A percentile compares a stretch with the other conserved stretches of the same genome.
phyloP scores from a whole-genome alignment of 2,113 vertebrate species.

The Genyomyrus donnyi region DNA sequence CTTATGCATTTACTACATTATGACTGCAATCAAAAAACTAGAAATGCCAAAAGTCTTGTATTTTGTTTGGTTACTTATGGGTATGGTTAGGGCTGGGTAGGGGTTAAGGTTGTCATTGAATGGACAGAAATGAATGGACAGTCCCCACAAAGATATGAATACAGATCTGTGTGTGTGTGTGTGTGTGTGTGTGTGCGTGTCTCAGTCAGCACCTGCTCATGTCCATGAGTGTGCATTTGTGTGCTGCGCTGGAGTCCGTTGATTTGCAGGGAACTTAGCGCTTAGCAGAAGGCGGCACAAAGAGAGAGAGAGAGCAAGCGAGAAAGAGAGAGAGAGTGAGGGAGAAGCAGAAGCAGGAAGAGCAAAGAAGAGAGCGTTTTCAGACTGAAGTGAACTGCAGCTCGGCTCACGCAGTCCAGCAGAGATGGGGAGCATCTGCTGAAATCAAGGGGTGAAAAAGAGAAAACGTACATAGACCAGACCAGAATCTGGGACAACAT shows the following conservation, averaged over 20 bases:
- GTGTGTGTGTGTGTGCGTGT: conserved; percentile 5
- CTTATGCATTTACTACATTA: neutral
- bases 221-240: neutral
- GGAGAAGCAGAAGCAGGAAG: conserved; percentile 24
- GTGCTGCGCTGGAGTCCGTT: conserved; percentile 2
- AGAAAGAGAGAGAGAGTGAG: conserved; percentile 19
- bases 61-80: too few relatives aligned
- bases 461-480: neutral
- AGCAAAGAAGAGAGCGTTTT: conserved; percentile 4
- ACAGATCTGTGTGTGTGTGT: neutral
- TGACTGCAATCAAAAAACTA: too few relatives aligned
- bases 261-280: conserved; percentile 23
- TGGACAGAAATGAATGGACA: too few relatives aligned
- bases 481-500: conserved; percentile 36
- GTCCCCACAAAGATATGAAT: too few relatives aligned
- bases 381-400: conserved; percentile 15
- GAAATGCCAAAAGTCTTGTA: too few relatives aligned
- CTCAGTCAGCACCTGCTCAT: neutral
- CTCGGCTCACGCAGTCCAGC: neutral
- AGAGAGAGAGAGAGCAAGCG: conserved; percentile 13
- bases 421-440: neutral
- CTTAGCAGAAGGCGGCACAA: conserved; percentile 18
- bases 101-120: too few relatives aligned
- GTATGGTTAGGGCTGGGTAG: too few relatives aligned
- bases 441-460: neutral